These are phyloP conservation scores for Diploptera punctata DNA, from an alignment of 2,888 invertebrate species.

Conservation along the genomic window DNA sequence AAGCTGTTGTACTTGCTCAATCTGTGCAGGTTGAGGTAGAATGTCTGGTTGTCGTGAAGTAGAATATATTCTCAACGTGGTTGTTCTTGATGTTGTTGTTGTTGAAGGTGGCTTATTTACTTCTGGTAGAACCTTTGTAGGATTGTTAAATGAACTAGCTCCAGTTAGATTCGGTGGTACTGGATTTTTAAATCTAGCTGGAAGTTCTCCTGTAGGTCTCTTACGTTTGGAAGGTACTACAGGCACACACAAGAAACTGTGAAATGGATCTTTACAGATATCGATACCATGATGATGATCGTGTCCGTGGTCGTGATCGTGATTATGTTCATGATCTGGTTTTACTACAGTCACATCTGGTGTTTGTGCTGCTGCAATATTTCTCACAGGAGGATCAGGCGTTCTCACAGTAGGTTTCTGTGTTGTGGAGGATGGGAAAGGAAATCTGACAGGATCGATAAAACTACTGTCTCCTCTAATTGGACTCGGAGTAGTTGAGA, in stretches of 20 bases:
- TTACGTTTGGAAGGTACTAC: slow-evolving; percentile 15
- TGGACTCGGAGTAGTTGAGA: background rate
- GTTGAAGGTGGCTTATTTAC: background rate
- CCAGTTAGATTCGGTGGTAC: background rate
- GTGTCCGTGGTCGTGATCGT: slow-evolving; percentile 34
- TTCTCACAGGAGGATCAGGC: slow-evolving; percentile 38
- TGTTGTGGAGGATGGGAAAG: slow-evolving; percentile 27
- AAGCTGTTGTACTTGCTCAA: no score
- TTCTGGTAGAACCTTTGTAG: slow-evolving; percentile 40
- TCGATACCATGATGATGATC: slow-evolving; percentile 41
- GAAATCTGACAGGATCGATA: background rate
- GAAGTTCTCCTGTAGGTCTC: slow-evolving; percentile 17
- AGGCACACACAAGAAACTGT: slow-evolving; percentile 37
- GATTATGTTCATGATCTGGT: slow-evolving; percentile 37
- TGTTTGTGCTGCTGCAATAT: slow-evolving; percentile 40
- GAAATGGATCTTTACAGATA: slow-evolving; percentile 38
- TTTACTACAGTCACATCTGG: slow-evolving; percentile 40
- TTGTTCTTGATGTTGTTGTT: background rate
- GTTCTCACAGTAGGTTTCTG: slow-evolving; percentile 37
- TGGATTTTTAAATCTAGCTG: background rate
- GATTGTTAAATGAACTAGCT: slow-evolving; percentile 47
- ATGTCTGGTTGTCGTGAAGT: background rate
- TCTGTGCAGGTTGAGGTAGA: background rate
- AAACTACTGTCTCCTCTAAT: background rate
- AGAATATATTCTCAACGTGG: background rate